These are phyloP conservation scores for Caerostris extrusa DNA, from an alignment of 1,140 invertebrate genomes.

Conservation along the genomic window DNA sequence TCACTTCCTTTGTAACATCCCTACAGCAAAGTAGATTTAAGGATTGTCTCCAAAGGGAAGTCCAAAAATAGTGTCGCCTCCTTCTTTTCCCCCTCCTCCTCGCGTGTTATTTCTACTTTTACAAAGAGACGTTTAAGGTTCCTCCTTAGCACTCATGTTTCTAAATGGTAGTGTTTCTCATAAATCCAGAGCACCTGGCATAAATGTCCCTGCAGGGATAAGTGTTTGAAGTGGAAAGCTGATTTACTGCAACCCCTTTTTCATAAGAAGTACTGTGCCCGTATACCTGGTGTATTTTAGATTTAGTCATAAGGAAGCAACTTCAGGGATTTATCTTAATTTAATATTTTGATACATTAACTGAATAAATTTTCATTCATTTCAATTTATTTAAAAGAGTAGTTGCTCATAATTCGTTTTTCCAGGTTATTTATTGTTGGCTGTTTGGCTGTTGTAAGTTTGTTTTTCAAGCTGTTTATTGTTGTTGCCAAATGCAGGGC, in stretches of 20 bases:
- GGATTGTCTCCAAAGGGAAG: not conserved
- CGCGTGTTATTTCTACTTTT: not conserved
- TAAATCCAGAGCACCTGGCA: not conserved
- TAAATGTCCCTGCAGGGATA: not conserved
- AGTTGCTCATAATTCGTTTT: too few species aligned
- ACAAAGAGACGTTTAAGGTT: not conserved
- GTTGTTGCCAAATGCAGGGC: too few species aligned
- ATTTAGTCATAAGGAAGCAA: too few species aligned
- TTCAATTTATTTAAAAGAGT: too few species aligned
- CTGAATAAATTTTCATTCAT: too few species aligned
- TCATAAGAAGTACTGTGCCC: not conserved
- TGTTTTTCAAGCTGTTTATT: too few species aligned
- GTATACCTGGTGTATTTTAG: too few species aligned
- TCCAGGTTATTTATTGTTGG: too few species aligned
- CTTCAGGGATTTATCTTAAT: too few species aligned
- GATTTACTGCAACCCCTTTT: not conserved
- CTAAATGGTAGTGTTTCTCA: conserved; percentile 2
- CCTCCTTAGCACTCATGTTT: conserved; percentile 2
- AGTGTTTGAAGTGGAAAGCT: not conserved
- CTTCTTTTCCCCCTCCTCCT: not conserved
- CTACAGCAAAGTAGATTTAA: not conserved
- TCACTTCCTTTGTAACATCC: not conserved
- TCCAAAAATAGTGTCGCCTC: conserved; percentile 47
- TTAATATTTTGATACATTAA: too few species aligned
- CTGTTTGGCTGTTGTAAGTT: too few species aligned